phyloP scores from a whole-genome alignment of 2,113 vertebrate genomes.

The Alouatta palliata region DNA sequence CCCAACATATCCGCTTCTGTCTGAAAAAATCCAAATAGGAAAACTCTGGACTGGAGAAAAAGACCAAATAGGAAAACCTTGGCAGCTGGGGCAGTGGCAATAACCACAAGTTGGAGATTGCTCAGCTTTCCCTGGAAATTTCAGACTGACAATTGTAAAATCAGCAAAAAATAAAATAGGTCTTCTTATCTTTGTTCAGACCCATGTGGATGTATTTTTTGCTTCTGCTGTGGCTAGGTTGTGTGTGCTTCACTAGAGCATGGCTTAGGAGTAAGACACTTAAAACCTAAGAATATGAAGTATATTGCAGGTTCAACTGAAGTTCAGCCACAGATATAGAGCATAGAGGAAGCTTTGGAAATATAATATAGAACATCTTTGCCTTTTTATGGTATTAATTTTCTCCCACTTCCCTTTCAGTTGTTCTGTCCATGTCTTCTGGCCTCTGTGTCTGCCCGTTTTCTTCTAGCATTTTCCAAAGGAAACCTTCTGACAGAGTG shows the following conservation, averaged over 20 bases:
- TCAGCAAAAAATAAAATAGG: background rate
- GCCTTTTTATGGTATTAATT: slow-evolving; percentile 49
- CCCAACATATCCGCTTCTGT: background rate
- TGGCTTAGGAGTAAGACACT: background rate
- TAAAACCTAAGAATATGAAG: background rate
- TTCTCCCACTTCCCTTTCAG: slow-evolving; percentile 45
- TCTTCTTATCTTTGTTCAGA: slow-evolving; percentile 34
- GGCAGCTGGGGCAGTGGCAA: background rate
- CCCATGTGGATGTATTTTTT: background rate
- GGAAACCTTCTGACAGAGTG: slow-evolving; percentile 32
- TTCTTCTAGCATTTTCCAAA: slow-evolving; percentile 44
- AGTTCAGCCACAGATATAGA: slow-evolving; percentile 62
- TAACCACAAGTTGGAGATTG: background rate
- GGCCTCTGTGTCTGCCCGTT: slow-evolving; percentile 1
- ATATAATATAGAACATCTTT: slow-evolving; percentile 34
- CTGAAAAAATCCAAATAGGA: background rate
- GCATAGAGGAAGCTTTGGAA: slow-evolving; percentile 23
- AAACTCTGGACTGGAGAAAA: background rate
- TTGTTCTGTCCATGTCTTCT: slow-evolving; percentile 22
- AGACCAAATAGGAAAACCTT: background rate
- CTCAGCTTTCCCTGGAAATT: background rate
- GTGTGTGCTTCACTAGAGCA: background rate
- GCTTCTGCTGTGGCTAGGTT: background rate
- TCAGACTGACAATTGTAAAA: background rate
- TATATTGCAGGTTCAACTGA: slow-evolving; percentile 48